Evolutionary conservation across 2,797 vertebrate species (phyloP), one percentile per base, ranked within the genome.

Genomic region (Melopsittacus undulatus): DNA sequence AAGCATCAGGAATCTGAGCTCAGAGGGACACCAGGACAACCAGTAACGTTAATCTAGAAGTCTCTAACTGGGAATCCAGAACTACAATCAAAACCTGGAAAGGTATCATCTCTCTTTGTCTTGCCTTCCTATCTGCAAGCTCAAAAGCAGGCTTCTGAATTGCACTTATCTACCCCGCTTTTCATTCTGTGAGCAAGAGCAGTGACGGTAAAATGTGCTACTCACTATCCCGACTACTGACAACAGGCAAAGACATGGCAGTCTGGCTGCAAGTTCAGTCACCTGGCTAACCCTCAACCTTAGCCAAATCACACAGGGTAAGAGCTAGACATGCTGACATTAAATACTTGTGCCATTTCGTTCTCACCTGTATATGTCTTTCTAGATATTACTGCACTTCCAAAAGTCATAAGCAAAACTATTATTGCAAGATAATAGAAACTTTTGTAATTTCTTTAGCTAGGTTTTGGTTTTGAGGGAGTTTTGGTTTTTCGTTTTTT

Each of bases 401-500:
- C 16, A 82, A 52, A 29, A 3, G 3, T 19, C 21, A 45, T 5
- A 8, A 9, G 3, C 43, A 64, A 45, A 79, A 43, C 17, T 17
- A 4, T 2, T 76, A 16, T 52, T 85, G 9, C 9, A 22, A 82
- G 46, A 43, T 59, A 52, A 62, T 43, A 59, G 83, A 74, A 87
- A 24, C 5, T 63, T 73, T 4, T 34, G 13, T 34, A 7, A 5
- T 43, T 54, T 72, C 43, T 88, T 22, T 42, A 43, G 7, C 4
- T 68, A 48, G 4, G 0, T 7, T 18, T 67, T 45, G 36, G 26
- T 21, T 11, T 24, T 32, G 32, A 2, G 15, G 10, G 43, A 4
- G 3, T 2, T 14, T 67, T 22, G 26, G 10, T 14, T 57, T 57
- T 24, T 42, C 26, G 9, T 0, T 2, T 9, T 23, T 0, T 2